Base-by-base conservation (phyloP, 2,113 vertebrate species). In the Cyanocitta stelleri region DNA sequence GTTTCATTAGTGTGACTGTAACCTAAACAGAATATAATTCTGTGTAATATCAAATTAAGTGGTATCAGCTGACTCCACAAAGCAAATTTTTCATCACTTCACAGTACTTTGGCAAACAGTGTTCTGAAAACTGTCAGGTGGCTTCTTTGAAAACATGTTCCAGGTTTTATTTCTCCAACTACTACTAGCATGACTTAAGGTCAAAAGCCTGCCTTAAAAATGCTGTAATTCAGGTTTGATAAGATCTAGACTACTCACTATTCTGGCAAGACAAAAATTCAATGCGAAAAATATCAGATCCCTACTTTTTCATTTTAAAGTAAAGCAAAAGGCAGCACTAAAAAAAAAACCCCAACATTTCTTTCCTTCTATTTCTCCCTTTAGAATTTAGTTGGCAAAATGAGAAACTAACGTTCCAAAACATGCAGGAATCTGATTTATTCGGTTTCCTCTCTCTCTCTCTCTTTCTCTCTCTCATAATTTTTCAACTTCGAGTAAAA, bases 201-300 rank as follows among this genome's bases (percentile, higher is more conserved):
- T 94, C 54, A 91, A 85, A 89, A 87, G 30, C 4, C 32, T 79
- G 16, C 59, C n/a, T 72, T 85, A 87, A 91, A 95, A 93, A 89
- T 94, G 77, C 35, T 78, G 58, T 18, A 85, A 76, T 91, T 90
- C 85, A 79, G 52, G 82, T 94, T 90, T 87, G 74, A 32, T 91
- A 82, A 91, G 33, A 81, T 89, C 49, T 29, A 33, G 27, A 75
- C 17, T 63, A 33, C 67, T 20, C n/a, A 81, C 3, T 58, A 63
- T 27, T 74, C 11, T 46, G 83, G 35, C 26, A 87, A 87, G 56
- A 71, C 8, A 78, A 92, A 89, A 89, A 90, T 18, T 23, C 8
- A 37, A 3, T 1, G 5, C 23, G 16, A 91, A 92, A 62, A 77
- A 4, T 9, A 58, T 3, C 15, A 63, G 83, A 71, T 35, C 9